phyloP scores from a whole-genome alignment of 2,113 vertebrate genomes.

The Ictidomys tridecemlineatus region DNA sequence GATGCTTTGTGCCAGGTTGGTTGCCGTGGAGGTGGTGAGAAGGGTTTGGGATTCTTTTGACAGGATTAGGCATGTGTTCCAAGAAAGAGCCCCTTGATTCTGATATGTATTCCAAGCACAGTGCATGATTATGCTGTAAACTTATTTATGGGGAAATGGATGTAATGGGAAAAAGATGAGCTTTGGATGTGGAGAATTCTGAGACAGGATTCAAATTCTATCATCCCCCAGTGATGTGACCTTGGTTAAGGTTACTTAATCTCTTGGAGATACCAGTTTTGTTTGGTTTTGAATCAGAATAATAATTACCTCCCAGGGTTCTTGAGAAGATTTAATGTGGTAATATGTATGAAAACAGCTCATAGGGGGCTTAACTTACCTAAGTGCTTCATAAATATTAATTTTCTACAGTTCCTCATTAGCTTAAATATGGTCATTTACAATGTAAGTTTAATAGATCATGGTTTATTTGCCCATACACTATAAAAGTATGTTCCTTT shows the following conservation, averaged over 20 bases:
- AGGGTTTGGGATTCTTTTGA: not conserved
- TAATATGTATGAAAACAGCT: not conserved
- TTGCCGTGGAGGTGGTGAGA: not conserved
- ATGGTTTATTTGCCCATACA: conserved; percentile 46
- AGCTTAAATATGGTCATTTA: conserved; percentile 45
- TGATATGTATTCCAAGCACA: not conserved
- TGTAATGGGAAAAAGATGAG: not conserved
- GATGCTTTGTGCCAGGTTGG: not conserved
- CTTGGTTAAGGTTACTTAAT: not conserved
- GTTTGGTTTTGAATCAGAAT: conserved; percentile 24
- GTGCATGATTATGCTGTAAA: not conserved
- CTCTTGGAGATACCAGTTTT: not conserved
- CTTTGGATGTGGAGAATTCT: conserved; percentile 23
- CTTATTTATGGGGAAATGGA: not conserved
- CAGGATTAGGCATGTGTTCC: not conserved
- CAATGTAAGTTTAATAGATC: conserved; percentile 42
- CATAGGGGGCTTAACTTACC: not conserved
- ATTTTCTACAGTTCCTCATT: conserved; percentile 46
- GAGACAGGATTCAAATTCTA: conserved; percentile 3
- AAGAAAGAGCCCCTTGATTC: not conserved
- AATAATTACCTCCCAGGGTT: not conserved
- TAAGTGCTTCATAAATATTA: conserved; percentile 49
- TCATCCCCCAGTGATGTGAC: not conserved
- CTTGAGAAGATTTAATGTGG: conserved; percentile 36
- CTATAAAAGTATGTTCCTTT: conserved; percentile 21